Evolutionary conservation across 35 echinoderm and acorn worm genomes (phyloP).

Genomic region (Ophiothrix spiculata): DNA sequence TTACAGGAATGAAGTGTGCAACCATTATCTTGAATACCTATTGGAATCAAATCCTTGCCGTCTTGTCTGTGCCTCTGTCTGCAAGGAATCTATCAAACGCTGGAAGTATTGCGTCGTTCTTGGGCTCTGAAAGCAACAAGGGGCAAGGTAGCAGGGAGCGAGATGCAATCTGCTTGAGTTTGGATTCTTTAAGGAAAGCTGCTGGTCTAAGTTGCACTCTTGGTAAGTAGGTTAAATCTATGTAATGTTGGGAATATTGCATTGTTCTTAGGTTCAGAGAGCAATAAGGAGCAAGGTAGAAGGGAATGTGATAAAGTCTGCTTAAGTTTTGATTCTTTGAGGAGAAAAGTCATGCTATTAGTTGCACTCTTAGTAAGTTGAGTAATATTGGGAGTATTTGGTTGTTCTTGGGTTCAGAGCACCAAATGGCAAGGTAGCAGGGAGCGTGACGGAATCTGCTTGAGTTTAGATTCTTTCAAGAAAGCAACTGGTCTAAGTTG

Average conservation of each 20-base stretch:
- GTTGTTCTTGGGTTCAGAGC: no score
- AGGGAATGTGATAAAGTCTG: no score
- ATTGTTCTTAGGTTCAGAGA: slow-evolving; percentile 63
- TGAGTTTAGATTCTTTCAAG: slow-evolving; percentile 77
- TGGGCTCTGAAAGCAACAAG: slow-evolving; percentile 72
- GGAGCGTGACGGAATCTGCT: slow-evolving; percentile 71
- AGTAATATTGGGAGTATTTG: no score
- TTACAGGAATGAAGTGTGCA: slow-evolving; percentile 78
- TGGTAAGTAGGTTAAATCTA: slow-evolving; percentile 40
- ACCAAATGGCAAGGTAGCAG: no score
- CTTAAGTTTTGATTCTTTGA: no score
- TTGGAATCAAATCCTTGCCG: slow-evolving; percentile 77
- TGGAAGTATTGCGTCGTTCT: slow-evolving; percentile 65
- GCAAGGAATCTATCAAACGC: slow-evolving; percentile 37
- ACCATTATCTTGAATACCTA: slow-evolving; percentile 64
- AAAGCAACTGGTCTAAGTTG: slow-evolving; percentile 87
- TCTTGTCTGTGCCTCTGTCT: slow-evolving; percentile 77
- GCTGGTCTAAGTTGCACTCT: slow-evolving; percentile 87
- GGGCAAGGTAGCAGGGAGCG: slow-evolving; percentile 64
- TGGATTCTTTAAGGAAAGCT: slow-evolving; percentile 86
- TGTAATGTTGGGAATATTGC: slow-evolving; percentile 52
- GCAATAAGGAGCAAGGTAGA: slow-evolving; percentile 72
- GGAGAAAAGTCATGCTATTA: slow-evolving; percentile 70
- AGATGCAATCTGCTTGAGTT: slow-evolving; percentile 83
- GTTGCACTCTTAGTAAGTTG: slow-evolving; percentile 86